A percentile compares a stretch with the other conserved stretches of the same genome.
phyloP scores from a whole-genome alignment of 1,140 invertebrate species.

The Cyphomyrmex costatus region DNA sequence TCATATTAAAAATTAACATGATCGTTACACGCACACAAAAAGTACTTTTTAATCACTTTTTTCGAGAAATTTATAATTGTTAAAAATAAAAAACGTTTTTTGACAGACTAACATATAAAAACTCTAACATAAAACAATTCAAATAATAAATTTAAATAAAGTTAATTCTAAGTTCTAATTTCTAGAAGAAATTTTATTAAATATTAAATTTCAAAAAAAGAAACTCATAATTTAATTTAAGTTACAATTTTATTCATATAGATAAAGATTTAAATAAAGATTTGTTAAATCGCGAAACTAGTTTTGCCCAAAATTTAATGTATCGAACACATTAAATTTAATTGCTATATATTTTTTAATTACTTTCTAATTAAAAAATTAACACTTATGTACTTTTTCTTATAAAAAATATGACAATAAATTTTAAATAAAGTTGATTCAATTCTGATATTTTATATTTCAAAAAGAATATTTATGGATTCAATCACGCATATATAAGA shows the following conservation, averaged over 20 bases:
- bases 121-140: not conserved
- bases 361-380: not conserved
- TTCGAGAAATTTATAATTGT: not conserved
- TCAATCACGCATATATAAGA: not conserved
- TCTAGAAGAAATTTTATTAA: not conserved
- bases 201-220: not conserved
- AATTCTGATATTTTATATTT: not conserved
- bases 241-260: conserved; percentile 3
- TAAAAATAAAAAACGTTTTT: not conserved
- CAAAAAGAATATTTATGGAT: not conserved
- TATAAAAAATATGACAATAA: not conserved
- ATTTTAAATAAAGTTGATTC: not conserved
- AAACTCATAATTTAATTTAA: not conserved
- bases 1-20: not conserved
- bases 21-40: not conserved
- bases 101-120: not conserved
- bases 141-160: not conserved
- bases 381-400: not conserved
- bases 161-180: not conserved
- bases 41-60: not conserved
- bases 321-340: not conserved
- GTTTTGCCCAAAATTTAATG: too few species aligned
- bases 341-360: too few species aligned
- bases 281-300: too few species aligned
- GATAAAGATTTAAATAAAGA: too few species aligned